phyloP scores from a whole-genome alignment of 2,797 vertebrate genomes.

The Jordanella pulchra region DNA sequence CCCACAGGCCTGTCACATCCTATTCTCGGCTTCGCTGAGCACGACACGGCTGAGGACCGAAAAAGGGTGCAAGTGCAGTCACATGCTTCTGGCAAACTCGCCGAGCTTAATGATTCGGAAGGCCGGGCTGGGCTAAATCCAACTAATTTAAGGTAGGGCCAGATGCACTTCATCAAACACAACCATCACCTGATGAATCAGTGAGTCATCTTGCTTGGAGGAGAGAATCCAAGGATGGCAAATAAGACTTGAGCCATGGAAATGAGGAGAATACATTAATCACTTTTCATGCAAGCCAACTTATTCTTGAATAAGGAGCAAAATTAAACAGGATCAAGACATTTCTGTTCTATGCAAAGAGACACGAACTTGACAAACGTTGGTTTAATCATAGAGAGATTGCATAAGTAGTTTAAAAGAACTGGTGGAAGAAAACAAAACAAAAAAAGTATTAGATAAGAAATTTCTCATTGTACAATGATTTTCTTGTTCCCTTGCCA shows the following conservation, averaged over 20 bases:
- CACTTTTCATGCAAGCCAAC: slow-evolving; percentile 37
- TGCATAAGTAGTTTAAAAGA: slow-evolving; percentile 12
- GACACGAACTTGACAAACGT: slow-evolving; percentile 21
- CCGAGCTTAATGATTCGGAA: slow-evolving; percentile 71
- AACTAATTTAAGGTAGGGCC: slow-evolving; percentile 63
- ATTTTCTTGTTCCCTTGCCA: slow-evolving; percentile 58
- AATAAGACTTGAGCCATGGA: slow-evolving; percentile 32
- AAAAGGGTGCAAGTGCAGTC: slow-evolving; percentile 71
- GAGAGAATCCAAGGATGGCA: slow-evolving; percentile 38
- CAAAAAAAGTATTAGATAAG: slow-evolving; percentile 41
- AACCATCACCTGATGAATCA: slow-evolving; percentile 68
- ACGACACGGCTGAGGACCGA: slow-evolving; percentile 64
- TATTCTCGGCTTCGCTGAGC: slow-evolving; percentile 79
- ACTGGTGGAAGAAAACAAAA: slow-evolving; percentile 14
- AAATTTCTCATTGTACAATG: slow-evolving; percentile 28
- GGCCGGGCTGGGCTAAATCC: slow-evolving; percentile 46
- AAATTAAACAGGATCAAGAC: slow-evolving; percentile 47
- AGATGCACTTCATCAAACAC: slow-evolving; percentile 64
- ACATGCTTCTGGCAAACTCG: slow-evolving; percentile 69
- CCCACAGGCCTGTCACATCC: slow-evolving; percentile 78
- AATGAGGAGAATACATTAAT: slow-evolving; percentile 44
- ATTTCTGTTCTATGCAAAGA: slow-evolving; percentile 38
- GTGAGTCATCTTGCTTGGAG: slow-evolving; percentile 54
- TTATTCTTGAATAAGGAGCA: slow-evolving; percentile 42
- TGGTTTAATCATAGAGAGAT: slow-evolving; percentile 28